phyloP scores from a whole-genome alignment of 30 jellyfish, hydroid and myxozoan genomes.

The Aurelia sp. region DNA sequence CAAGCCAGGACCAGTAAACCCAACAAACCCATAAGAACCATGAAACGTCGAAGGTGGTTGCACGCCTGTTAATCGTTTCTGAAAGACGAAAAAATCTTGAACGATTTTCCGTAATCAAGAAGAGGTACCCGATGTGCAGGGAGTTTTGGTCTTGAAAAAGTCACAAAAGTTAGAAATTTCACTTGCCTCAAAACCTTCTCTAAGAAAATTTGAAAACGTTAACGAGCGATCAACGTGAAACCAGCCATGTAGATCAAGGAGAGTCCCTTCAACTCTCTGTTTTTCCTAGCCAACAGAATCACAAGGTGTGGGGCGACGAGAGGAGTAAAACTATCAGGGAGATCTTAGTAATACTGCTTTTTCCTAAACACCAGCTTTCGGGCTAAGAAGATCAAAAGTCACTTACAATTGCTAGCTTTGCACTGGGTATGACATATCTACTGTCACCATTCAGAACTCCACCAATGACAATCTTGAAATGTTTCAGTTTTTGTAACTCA shows the following conservation, averaged over 20 bases:
- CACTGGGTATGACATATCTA: neutral
- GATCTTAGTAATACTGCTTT: no score
- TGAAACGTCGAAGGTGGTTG: neutral
- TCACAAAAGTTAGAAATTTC: no score
- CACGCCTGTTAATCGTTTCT: slow-evolving; percentile 41
- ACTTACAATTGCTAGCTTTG: slow-evolving; percentile 26
- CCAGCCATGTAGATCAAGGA: no score
- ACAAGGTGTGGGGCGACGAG: no score
- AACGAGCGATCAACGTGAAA: neutral
- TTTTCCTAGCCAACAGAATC: no score
- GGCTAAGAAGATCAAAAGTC: neutral
- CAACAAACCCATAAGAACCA: slow-evolving; percentile 58
- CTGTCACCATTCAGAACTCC: slow-evolving; percentile 15
- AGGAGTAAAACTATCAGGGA: no score
- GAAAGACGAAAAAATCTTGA: neutral
- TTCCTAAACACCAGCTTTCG: neutral
- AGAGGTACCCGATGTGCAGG: no score
- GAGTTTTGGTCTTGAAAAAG: no score
- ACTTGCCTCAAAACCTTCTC: no score
- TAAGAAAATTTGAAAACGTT: no score
- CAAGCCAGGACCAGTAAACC: slow-evolving; percentile 45
- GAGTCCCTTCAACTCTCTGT: no score
- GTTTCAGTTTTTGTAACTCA: neutral
- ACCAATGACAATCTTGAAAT: slow-evolving; percentile 37
- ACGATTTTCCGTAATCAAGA: no score